Evolutionary conservation across 2,888 invertebrate genomes (phyloP).

Genomic region (Acleris sparsana): DNA sequence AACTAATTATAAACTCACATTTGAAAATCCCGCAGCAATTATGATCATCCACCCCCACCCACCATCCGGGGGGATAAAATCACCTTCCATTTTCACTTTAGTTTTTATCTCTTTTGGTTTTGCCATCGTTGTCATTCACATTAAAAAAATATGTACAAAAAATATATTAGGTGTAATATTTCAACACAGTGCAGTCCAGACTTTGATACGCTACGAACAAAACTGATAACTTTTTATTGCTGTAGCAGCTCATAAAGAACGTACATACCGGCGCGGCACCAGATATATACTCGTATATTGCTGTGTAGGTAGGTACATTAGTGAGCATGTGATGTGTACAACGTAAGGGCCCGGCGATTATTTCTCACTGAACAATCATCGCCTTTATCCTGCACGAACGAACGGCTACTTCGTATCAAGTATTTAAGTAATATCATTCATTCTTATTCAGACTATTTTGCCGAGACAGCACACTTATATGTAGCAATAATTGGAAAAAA

Average conservation of each 20-base stretch:
- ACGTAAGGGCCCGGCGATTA: neutral
- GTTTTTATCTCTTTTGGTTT: constrained; percentile 56
- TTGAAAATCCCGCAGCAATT: constrained; percentile 87
- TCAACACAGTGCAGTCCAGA: constrained; percentile 39
- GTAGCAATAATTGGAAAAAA: neutral
- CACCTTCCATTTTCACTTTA: constrained; percentile 73
- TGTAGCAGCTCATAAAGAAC: constrained; percentile 22
- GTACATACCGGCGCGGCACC: constrained; percentile 11
- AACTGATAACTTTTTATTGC: constrained; percentile 53
- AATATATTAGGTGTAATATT: constrained; percentile 34
- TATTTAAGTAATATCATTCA: no score
- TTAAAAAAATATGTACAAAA: constrained; percentile 14
- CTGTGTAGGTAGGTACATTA: constrained; percentile 6
- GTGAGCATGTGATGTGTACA: constrained; percentile 2
- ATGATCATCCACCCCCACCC: constrained; percentile 91
- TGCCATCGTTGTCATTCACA: constrained; percentile 48
- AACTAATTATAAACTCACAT: constrained; percentile 80
- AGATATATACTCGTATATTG: constrained; percentile 5
- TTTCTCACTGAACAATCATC: neutral
- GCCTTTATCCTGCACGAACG: neutral
- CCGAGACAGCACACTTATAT: neutral
- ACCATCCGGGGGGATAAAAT: constrained; percentile 88
- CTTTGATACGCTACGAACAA: constrained; percentile 44
- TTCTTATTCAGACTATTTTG: no score
- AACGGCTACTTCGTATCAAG: neutral